These are phyloP conservation scores for Panthera leo DNA, from an alignment of 2,113 vertebrate species.

Conservation along the genomic window DNA sequence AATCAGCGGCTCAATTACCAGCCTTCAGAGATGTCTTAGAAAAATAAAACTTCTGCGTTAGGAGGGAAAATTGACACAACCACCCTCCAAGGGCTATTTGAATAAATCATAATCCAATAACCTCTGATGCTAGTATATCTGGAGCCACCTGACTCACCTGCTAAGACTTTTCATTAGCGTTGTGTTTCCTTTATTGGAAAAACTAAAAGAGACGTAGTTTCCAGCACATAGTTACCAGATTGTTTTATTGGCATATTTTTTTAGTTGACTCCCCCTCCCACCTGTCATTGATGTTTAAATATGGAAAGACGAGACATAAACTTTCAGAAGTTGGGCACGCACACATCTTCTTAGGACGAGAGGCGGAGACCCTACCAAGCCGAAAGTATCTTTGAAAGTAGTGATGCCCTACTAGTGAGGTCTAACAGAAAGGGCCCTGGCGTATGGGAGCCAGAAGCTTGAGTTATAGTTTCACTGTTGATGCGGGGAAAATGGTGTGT, in stretches of 20 bases:
- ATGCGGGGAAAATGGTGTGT: neutral
- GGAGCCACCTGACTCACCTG: neutral
- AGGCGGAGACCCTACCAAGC: neutral
- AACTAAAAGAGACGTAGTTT: neutral
- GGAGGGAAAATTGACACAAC: neutral
- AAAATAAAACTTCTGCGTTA: neutral
- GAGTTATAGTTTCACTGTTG: neutral
- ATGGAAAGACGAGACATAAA: neutral
- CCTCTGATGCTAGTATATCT: neutral
- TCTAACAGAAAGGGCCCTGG: neutral
- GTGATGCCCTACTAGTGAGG: neutral
- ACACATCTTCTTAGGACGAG: neutral
- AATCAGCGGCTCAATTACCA: neutral
- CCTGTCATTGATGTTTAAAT: neutral
- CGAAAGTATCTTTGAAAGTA: neutral
- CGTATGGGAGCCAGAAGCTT: neutral
- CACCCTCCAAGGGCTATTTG: neutral
- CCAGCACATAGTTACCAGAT: neutral
- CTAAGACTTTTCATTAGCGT: neutral
- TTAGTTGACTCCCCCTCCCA: neutral
- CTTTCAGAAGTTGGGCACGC: neutral
- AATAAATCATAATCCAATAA: neutral
- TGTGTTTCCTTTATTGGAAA: conserved; percentile 19
- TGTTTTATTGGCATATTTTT: neutral
- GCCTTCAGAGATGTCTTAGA: neutral